phyloP scores from a whole-genome alignment of 1,140 invertebrate species.

The Heliconius hewitsoni region DNA sequence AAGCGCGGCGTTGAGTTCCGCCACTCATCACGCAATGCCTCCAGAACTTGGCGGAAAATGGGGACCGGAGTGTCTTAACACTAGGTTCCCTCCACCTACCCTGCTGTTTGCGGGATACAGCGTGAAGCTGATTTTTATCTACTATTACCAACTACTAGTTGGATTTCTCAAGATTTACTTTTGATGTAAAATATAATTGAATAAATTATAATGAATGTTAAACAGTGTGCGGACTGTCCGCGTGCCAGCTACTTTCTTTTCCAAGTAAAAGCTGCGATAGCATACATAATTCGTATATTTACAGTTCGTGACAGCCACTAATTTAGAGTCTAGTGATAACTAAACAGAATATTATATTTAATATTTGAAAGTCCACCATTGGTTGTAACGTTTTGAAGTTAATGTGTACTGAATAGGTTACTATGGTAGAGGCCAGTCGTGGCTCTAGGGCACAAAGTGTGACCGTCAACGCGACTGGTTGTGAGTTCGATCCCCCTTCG shows the following conservation, averaged over 20 bases:
- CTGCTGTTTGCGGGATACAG: no score
- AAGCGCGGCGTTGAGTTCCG: no score
- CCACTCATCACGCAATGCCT: no score
- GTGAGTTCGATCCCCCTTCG: no score
- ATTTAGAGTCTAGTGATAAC: constrained; percentile 37
- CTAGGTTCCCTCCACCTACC: no score
- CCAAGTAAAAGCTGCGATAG: constrained; percentile 40
- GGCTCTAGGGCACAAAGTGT: no score
- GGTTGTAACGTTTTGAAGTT: background rate
- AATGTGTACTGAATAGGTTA: background rate
- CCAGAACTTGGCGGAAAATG: no score
- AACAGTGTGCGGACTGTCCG: constrained; percentile 17
- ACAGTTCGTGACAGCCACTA: constrained; percentile 40
- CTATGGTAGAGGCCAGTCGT: background rate
- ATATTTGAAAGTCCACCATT: constrained; percentile 16
- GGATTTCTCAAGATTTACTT: constrained; percentile 5
- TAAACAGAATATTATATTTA: constrained; percentile 38
- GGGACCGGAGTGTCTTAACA: no score
- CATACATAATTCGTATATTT: constrained; percentile 36
- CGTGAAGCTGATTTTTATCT: background rate
- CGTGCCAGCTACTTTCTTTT: constrained; percentile 45
- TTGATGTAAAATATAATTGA: constrained; percentile 4
- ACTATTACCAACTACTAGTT: background rate
- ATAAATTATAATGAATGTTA: constrained; percentile 32
- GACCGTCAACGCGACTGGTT: no score